Evolutionary conservation across 2,888 invertebrate genomes (phyloP).

Genomic region (Macrophya annulata): DNA sequence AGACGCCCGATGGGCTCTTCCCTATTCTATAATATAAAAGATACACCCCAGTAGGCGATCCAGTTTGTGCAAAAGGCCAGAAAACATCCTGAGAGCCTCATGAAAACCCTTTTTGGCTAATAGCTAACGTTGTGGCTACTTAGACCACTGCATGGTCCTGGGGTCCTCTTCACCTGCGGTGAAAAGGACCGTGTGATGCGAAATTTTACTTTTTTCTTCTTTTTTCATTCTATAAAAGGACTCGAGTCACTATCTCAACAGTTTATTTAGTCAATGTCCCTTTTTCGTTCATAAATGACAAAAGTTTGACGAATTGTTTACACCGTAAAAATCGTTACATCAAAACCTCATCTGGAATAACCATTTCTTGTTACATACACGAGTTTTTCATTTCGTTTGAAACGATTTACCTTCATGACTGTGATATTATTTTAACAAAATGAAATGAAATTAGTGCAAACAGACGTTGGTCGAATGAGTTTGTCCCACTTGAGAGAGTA

Average conservation of each 20-base stretch:
- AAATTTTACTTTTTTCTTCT: neutral
- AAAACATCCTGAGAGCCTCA: conserved; percentile 70
- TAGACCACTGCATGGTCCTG: neutral
- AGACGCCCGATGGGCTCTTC: conserved; percentile 43
- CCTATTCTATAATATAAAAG: conserved; percentile 38
- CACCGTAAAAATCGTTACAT: neutral
- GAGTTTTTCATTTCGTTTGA: too few species aligned
- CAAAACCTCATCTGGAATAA: neutral
- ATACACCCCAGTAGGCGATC: conserved; percentile 66
- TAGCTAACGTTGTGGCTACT: conserved; percentile 64
- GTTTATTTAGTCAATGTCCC: neutral
- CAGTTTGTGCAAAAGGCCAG: conserved; percentile 76
- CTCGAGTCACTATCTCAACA: neutral
- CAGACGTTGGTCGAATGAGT: conserved; percentile 49
- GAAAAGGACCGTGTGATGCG: conserved; percentile 36
- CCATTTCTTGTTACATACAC: too few species aligned
- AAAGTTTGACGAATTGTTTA: neutral
- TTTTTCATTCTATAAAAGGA: neutral
- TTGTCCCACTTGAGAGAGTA: conserved; percentile 60
- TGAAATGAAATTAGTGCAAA: conserved; percentile 67
- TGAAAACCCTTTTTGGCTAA: conserved; percentile 72
- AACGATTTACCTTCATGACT: too few species aligned
- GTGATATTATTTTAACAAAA: conserved; percentile 25
- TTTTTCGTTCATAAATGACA: neutral
- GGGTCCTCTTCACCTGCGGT: conserved; percentile 65